Percentiles rank a stretch among this genome's conserved stretches.
phyloP scores from a whole-genome alignment of 1,140 invertebrate genomes.

The Trichogramma pretiosum region DNA sequence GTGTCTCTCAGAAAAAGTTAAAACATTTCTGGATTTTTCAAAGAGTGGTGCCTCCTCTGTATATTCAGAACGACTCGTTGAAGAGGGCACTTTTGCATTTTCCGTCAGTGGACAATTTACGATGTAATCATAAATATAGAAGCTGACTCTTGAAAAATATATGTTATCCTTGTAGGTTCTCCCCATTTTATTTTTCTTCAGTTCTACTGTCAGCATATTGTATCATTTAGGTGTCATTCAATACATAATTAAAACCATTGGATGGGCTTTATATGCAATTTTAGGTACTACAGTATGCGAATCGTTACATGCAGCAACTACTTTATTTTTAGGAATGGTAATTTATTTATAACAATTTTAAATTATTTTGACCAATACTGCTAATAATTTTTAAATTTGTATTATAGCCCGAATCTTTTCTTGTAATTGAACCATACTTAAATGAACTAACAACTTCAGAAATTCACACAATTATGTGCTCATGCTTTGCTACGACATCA shows the following conservation, averaged over 20 bases:
- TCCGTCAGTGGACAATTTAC: slow-evolving; percentile 50
- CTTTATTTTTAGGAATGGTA: slow-evolving; percentile 85
- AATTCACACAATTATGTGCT: slow-evolving; percentile 82
- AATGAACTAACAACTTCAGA: slow-evolving; percentile 75
- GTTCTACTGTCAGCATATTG: slow-evolving; percentile 75
- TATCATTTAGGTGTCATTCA: slow-evolving; percentile 85
- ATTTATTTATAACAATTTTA: slow-evolving; percentile 12
- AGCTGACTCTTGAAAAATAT: neutral
- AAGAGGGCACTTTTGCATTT: slow-evolving; percentile 68
- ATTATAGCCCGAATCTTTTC: slow-evolving; percentile 71
- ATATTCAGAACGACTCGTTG: slow-evolving; percentile 65
- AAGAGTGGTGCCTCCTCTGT: slow-evolving; percentile 74
- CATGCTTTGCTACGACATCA: slow-evolving; percentile 88
- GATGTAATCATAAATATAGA: neutral
- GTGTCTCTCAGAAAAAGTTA: slow-evolving; percentile 72
- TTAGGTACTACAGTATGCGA: slow-evolving; percentile 85
- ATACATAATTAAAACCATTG: slow-evolving; percentile 69
- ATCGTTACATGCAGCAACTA: slow-evolving; percentile 81
- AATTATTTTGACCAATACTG: neutral
- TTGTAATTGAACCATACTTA: slow-evolving; percentile 78
- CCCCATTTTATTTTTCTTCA: slow-evolving; percentile 87
- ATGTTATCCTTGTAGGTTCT: slow-evolving; percentile 58
- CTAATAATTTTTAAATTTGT: neutral
- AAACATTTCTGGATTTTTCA: slow-evolving; percentile 70
- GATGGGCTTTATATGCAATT: slow-evolving; percentile 61